phyloP scores from a whole-genome alignment of 2,888 invertebrate species.

The Drosophila helvetica region DNA sequence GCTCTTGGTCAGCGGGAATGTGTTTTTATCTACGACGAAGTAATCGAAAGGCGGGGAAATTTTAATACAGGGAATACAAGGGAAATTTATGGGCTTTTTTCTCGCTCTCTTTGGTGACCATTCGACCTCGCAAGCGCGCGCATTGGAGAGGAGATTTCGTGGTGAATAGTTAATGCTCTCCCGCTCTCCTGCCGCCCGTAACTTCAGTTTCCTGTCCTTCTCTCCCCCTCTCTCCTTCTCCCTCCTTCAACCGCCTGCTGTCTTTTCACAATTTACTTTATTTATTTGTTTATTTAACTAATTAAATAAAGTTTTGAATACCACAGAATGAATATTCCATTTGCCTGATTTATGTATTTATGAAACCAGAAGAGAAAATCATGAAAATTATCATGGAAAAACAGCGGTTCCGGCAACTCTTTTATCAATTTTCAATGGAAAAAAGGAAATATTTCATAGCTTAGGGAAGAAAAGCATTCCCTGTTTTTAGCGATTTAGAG shows the following conservation, averaged over 20 bases:
- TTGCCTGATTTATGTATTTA: background rate
- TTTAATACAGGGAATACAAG: background rate
- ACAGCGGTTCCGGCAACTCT: background rate
- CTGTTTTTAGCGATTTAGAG: no score
- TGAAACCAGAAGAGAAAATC: background rate
- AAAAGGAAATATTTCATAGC: no score
- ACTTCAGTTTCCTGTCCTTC: background rate
- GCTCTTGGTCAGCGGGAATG: slow-evolving; percentile 27
- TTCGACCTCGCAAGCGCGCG: slow-evolving; percentile 19
- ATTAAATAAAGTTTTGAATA: slow-evolving; percentile 6
- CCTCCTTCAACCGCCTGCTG: slow-evolving; percentile 3
- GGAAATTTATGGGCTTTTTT: slow-evolving; percentile 26
- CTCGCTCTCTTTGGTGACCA: slow-evolving; percentile 2
- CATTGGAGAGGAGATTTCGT: slow-evolving; percentile 39
- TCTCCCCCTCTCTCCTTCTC: background rate
- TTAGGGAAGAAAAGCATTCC: no score
- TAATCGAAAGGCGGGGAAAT: slow-evolving; percentile 25
- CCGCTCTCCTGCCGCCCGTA: background rate
- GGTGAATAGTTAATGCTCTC: slow-evolving; percentile 53
- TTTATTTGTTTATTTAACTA: slow-evolving; percentile 8
- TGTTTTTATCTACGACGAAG: slow-evolving; percentile 23
- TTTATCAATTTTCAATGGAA: background rate
- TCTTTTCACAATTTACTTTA: background rate
- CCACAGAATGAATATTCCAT: background rate
- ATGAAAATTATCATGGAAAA: background rate